Base-by-base conservation (phyloP, 2,888 invertebrate genomes). In the Himalopsyche anomala region DNA sequence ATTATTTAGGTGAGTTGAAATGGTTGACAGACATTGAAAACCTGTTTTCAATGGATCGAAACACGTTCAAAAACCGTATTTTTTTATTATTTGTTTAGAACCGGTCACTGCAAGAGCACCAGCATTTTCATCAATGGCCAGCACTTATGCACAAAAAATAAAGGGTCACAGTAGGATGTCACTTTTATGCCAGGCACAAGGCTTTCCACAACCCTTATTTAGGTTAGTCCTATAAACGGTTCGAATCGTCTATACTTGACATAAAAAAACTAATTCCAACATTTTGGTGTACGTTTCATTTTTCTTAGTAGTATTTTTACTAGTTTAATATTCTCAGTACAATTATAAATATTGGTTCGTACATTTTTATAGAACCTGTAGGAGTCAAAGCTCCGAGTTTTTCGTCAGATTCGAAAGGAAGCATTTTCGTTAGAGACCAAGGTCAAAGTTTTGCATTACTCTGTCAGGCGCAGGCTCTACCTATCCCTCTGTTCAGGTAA, bases 401-500 rank as follows among this genome's bases (percentile, higher is more conserved):
- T 91, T 94, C 94, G 69, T 92, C 93, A 86, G 94, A 94, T 89
- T 95, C 95, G 82, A 95, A 95, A 90, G 94, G 94, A 91, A 94
- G 94, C 90, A 94, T 94, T 91, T 95, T 94, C 91, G 92, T 94
- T 90, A 93, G 93, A 91, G 92, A 92, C 89, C 91, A 92, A 88
- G 93, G 92, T 85, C 93, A 94, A 90, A 93, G 92, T 90, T 94
- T 95, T 90, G 94, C 94, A 88, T 92, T 96, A 89, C 92, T 94
- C 89, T 95, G 95, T 91, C 94, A 94, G 89, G 94, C 94, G 88
- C 94, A 94, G 91, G 94, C 94, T 89, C 95, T 92, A 90, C 95
- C 95, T 88, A 92, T 93, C 89, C 95, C 95, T 86, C 91, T 94
- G 89, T 95, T 94, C 93, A 95, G 95, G 95, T 95, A 91, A 92